Base-by-base conservation (phyloP, 2,888 invertebrate genomes). In the Polydrusus cervinus region DNA sequence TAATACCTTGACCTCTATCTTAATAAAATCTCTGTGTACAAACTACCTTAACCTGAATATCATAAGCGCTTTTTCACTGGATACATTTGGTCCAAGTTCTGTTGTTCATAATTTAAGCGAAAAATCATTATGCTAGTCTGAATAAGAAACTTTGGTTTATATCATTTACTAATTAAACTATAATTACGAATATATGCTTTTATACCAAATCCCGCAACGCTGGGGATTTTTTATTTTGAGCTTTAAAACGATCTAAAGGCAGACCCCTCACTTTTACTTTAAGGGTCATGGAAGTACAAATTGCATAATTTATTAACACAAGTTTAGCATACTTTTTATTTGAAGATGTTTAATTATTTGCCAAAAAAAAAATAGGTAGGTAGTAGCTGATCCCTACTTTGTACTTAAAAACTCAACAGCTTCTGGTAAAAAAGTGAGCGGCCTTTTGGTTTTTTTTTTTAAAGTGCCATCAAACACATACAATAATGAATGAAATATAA, bases 81-180 rank as follows among this genome's bases (percentile, higher is more conserved):
- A 51, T 20, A 20, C 9, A 47, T 18, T 51, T 51, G 51, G 20
- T 11, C 51, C 20, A 51, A 20, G 51, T 51, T 18, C 3, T 34
- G 34, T 34, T 34, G 1, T n/a, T 43, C 43, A 13, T n/a, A 43
- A n/a, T 43, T 43, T 43, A 43, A 43, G n/a, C 49, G 10, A 18
- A 51, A 53, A 25, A 11, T 25, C 16, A 3, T 53, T 25, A 13
- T 38, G 34, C 16, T 60, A 60, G 57, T 60, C 38, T 34, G 38
- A 60, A 60, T 60, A 14, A 38, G 16, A 60, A 60, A 38, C 57
- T 60, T 60, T 38, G 38, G 38, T 60, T 38, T 60, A 16, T 55
- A 55, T 55, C 16, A 60, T 18, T 38, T 60, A 60, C 53, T 53
- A 53, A 8, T 53, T 53, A 60, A 60, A 13, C 0, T 53, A 16